Percentiles rank a stretch among this genome's conserved stretches.
These are phyloP conservation scores for Xiphorhynchus elegans DNA, from an alignment of 2,113 vertebrate species.

Conservation along the genomic window DNA sequence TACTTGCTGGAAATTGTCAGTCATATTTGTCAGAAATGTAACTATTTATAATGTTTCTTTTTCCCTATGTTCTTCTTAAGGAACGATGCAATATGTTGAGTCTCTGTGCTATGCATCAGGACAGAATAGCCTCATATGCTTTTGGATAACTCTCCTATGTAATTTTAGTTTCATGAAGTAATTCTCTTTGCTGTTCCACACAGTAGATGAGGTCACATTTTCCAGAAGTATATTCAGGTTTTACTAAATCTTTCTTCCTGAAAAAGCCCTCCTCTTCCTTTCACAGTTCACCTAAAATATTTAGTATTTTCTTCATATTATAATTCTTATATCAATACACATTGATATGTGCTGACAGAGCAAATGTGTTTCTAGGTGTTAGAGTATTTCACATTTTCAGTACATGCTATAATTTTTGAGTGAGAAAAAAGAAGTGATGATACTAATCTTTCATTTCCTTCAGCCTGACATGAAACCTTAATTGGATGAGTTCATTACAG, in stretches of 20 bases:
- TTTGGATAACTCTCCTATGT: neutral
- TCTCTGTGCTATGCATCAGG: neutral
- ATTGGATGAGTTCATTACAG: neutral
- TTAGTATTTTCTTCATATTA: neutral
- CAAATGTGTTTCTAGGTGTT: neutral
- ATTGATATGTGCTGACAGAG: neutral
- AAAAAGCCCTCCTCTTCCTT: neutral
- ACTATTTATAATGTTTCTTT: neutral
- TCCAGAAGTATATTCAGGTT: constrained; percentile 1
- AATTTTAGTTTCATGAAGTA: constrained; percentile 50
- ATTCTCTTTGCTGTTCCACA: constrained; percentile 1
- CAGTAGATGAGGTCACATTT: constrained; percentile 15
- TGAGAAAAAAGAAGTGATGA: neutral
- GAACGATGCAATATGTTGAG: neutral
- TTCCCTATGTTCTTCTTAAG: neutral
- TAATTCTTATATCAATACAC: neutral
- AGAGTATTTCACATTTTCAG: neutral
- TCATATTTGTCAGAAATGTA: neutral
- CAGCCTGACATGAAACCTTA: neutral
- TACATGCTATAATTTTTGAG: neutral
- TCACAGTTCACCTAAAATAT: neutral
- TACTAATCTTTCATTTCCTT: neutral
- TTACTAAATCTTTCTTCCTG: neutral
- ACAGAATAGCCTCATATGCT: neutral
- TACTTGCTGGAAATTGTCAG: neutral